A percentile compares a stretch with the other conserved stretches of the same genome.
Evolutionary conservation across 2,797 vertebrate genomes (phyloP).

Genomic region (Bucorvus abyssinicus): DNA sequence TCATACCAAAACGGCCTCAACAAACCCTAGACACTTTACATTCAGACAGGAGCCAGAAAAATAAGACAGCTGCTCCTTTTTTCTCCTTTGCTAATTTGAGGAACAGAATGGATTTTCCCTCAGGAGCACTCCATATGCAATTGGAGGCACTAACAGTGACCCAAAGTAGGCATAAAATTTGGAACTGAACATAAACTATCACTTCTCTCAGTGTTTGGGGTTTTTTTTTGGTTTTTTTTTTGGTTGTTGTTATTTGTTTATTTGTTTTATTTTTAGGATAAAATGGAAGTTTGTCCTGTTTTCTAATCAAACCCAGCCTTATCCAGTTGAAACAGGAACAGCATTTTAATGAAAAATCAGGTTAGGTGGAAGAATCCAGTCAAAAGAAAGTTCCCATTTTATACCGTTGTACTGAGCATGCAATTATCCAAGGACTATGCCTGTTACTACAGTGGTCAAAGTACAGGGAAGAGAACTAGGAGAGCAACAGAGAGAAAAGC

Average conservation of each 20-base stretch:
- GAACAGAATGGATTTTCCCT: neutral
- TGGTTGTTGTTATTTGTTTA: neutral
- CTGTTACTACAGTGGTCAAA: neutral
- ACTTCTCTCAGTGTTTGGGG: neutral
- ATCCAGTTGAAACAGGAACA: neutral
- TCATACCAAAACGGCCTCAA: neutral
- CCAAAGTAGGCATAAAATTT: neutral
- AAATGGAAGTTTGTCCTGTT: neutral
- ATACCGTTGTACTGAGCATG: neutral
- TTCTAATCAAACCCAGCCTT: neutral
- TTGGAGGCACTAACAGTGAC: neutral
- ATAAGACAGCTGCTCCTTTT: neutral
- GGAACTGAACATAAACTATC: neutral
- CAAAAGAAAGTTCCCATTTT: neutral
- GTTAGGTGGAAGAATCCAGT: neutral
- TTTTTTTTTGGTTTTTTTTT: neutral
- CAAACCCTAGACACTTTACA: neutral
- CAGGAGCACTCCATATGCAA: neutral
- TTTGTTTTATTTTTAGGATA: neutral
- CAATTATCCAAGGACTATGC: neutral
- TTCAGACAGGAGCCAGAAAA: slow-evolving; percentile 5
- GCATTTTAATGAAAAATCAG: neutral
- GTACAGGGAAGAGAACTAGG: neutral
- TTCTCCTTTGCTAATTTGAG: neutral
- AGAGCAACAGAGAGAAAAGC: neutral